Conservation (phyloP, 2,797 vertebrate species). For the Rallus crepitans region DNA sequence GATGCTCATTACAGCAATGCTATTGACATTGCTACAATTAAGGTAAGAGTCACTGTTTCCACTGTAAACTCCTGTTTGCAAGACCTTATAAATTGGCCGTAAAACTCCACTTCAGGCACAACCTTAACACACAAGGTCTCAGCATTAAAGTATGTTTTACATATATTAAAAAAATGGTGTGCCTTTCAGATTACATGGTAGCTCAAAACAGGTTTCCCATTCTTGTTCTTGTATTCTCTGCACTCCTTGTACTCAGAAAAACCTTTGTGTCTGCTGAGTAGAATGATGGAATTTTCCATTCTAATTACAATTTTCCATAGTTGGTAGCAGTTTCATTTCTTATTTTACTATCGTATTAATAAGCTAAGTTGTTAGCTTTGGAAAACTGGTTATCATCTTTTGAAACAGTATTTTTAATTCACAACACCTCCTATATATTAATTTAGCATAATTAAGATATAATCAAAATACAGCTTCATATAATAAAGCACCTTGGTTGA, state of each 20-base stretch:
- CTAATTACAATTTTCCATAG: constrained; percentile 63
- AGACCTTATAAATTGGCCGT: constrained; percentile 69
- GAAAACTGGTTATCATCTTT: constrained; percentile 58
- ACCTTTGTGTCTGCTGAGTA: constrained; percentile 50
- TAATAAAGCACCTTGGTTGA: neutral
- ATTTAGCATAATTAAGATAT: constrained; percentile 21
- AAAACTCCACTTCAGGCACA: constrained; percentile 71
- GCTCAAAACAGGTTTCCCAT: constrained; percentile 67
- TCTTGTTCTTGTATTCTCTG: constrained; percentile 58
- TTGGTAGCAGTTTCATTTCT: constrained; percentile 45
- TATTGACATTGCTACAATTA: constrained; percentile 75
- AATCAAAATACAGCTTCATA: constrained; percentile 4
- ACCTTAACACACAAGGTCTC: constrained; percentile 53
- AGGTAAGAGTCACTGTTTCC: constrained; percentile 74
- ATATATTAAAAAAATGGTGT: constrained; percentile 50
- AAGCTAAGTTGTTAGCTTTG: constrained; percentile 18
- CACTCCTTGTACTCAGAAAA: constrained; percentile 47
- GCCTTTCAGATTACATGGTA: constrained; percentile 53
- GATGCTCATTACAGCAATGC: constrained; percentile 73
- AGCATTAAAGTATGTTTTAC: constrained; percentile 66
- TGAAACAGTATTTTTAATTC: constrained; percentile 36
- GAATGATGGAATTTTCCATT: constrained; percentile 68
- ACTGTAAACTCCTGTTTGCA: constrained; percentile 75
- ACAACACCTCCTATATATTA: neutral
- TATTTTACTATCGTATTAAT: constrained; percentile 41